These are phyloP conservation scores for Pachyuromys duprasi DNA, from an alignment of 2,797 vertebrate genomes.

Conservation along the genomic window DNA sequence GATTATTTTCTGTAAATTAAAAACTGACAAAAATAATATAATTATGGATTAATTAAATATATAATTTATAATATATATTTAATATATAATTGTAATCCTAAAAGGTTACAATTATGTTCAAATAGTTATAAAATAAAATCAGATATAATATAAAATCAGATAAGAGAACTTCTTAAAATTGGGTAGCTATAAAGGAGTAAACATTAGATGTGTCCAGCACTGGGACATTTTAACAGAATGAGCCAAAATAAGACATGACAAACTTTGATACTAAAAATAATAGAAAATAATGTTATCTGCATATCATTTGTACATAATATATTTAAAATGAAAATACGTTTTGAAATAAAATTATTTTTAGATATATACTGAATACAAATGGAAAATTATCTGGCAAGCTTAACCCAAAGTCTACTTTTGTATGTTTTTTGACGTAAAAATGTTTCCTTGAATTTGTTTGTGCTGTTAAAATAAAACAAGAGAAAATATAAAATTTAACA, in stretches of 20 bases:
- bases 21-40: conserved; percentile 16
- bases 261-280: conserved; percentile 39
- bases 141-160: conserved; percentile 26
- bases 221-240: background rate
- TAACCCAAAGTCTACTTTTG: background rate
- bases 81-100: no score
- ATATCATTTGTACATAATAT: background rate
- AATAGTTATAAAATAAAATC: conserved; percentile 20
- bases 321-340: background rate
- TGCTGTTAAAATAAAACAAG: background rate
- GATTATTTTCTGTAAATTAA: conserved; percentile 12
- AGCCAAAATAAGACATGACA: conserved; percentile 13
- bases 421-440: conserved; percentile 2
- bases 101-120: background rate
- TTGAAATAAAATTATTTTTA: conserved; percentile 8
- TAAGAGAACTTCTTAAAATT: background rate
- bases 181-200: background rate
- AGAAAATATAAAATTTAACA: background rate
- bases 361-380: background rate
- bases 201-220: background rate
- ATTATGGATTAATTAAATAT: background rate
- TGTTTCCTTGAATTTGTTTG: conserved; percentile 15
- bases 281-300: conserved; percentile 7
- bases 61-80: no score
- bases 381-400: background rate